Conservation (phyloP, 2,888 invertebrate species). For the Malacosoma neustria region DNA sequence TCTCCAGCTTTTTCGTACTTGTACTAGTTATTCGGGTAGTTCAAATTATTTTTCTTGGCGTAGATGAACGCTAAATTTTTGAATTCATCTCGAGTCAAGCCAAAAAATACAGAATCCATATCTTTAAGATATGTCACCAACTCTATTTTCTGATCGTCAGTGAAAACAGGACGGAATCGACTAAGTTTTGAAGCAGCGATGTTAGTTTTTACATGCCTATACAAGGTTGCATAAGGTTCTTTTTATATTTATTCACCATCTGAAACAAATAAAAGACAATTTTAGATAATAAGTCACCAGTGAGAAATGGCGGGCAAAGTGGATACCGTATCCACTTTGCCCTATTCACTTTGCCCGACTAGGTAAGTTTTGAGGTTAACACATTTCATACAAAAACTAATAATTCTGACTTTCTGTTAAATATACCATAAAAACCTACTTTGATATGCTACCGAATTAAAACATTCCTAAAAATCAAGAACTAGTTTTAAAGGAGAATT, state of each 20-base stretch:
- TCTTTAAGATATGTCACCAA: conserved; percentile 11
- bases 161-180: conserved; percentile 13
- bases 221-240: conserved; percentile 10
- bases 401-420: conserved; percentile 5
- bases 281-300: conserved; percentile 4
- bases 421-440: neutral
- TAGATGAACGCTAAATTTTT: conserved; percentile 11
- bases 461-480: conserved; percentile 6
- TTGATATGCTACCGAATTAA: conserved; percentile 1
- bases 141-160: conserved; percentile 13
- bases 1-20: neutral
- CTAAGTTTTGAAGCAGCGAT: conserved; percentile 10
- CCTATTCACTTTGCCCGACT: conserved; percentile 9
- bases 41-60: neutral
- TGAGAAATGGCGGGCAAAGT: conserved; percentile 6
- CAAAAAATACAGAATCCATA: conserved; percentile 14
- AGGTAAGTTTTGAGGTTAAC: too few species aligned
- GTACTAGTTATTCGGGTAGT: neutral
- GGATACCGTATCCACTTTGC: conserved; percentile 10
- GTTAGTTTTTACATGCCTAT: conserved; percentile 11
- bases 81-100: conserved; percentile 13
- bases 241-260: conserved; percentile 9
- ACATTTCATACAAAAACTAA: conserved; percentile 6
- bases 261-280: conserved; percentile 5
- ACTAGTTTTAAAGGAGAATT: conserved; percentile 3